Evolutionary conservation across 2,113 vertebrate species (phyloP).

Genomic region (Pachyramphus minor): DNA sequence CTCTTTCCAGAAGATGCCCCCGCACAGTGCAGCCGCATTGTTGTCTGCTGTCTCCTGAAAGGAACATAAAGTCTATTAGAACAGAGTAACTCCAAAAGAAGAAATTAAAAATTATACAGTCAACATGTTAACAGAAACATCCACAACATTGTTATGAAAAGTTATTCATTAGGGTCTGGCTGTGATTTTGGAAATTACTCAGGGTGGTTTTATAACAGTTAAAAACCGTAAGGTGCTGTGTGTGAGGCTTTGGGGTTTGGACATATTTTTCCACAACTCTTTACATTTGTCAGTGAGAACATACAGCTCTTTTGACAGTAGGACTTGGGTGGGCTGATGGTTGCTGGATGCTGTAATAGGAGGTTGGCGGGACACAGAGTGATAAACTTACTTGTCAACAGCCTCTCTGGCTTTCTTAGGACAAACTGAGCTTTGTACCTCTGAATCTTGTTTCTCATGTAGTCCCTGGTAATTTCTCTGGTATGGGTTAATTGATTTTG

Average conservation of each 20-base stretch:
- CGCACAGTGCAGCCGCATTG: background rate
- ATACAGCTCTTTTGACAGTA: conserved; percentile 43
- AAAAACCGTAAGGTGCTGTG: conserved; percentile 30
- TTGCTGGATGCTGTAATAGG: conserved; percentile 40
- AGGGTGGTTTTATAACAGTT: conserved; percentile 18
- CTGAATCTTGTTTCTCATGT: background rate
- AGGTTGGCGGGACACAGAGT: conserved; percentile 28
- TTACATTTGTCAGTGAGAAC: background rate
- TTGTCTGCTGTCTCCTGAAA: conserved; percentile 40
- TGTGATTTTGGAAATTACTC: conserved; percentile 44
- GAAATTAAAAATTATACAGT: background rate
- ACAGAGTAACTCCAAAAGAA: background rate
- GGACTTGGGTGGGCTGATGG: conserved; percentile 52
- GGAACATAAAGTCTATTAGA: background rate
- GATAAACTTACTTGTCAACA: conserved; percentile 64
- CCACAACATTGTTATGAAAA: conserved; percentile 32
- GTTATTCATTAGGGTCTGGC: conserved; percentile 30
- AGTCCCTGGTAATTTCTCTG: background rate
- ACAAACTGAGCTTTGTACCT: conserved; percentile 34
- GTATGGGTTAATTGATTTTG: background rate
- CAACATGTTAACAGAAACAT: conserved; percentile 13
- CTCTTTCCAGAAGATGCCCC: background rate
- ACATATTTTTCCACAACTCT: conserved; percentile 24
- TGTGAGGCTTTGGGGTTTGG: conserved; percentile 27
- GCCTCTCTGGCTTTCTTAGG: conserved; percentile 11